phyloP scores from a whole-genome alignment of 53 echinoderm and acorn worm genomes.

The Glandiceps talaboti region DNA sequence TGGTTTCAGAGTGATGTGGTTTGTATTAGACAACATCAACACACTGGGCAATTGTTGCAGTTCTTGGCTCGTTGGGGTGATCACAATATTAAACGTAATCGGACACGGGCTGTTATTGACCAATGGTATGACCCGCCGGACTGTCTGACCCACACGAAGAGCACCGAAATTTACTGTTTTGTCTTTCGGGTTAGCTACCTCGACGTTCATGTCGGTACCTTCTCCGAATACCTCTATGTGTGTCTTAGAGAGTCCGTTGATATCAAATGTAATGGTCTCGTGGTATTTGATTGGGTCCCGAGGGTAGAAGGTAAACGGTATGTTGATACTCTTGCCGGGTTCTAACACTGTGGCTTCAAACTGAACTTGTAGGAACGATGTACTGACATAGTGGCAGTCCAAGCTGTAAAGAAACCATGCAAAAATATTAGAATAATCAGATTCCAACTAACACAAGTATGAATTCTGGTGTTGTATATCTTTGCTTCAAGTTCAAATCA shows the following conservation, averaged over 20 bases:
- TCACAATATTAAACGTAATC: conserved; percentile 79
- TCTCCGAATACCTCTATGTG: conserved; percentile 76
- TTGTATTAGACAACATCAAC: conserved; percentile 55
- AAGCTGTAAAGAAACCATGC: conserved; percentile 32
- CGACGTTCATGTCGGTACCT: conserved; percentile 90
- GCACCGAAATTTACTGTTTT: conserved; percentile 74
- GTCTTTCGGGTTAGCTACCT: conserved; percentile 84
- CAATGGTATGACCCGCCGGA: conserved; percentile 68
- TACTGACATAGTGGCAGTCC: conserved; percentile 85
- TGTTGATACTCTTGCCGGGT: conserved; percentile 56
- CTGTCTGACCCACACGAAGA: conserved; percentile 67
- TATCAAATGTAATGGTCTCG: conserved; percentile 70
- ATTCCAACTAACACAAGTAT: no score
- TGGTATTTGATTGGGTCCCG: conserved; percentile 65
- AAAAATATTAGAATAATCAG: no score
- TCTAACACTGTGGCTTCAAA: conserved; percentile 71
- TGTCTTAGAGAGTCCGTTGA: conserved; percentile 83
- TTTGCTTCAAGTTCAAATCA: no score
- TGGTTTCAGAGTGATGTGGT: conserved; percentile 69
- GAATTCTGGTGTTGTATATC: no score
- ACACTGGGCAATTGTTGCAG: conserved; percentile 86
- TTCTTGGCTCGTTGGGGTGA: conserved; percentile 78
- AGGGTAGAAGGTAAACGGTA: conserved; percentile 87
- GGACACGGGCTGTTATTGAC: conserved; percentile 89
- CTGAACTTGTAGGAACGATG: conserved; percentile 67